phyloP scores from a whole-genome alignment of 2,113 vertebrate genomes.

The Oreochromis aureus region DNA sequence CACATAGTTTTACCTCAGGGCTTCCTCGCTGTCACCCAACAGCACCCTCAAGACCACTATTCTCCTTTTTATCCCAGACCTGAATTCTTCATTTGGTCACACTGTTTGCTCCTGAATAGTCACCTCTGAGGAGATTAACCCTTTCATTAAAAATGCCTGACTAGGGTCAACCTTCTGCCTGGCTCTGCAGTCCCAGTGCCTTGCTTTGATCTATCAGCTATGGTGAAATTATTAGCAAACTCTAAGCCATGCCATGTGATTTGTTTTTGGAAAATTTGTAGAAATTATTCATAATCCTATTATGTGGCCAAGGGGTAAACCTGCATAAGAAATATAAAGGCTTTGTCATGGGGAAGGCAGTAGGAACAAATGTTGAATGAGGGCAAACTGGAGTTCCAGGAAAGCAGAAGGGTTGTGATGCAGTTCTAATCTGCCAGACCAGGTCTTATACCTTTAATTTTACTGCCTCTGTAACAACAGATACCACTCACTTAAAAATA shows the following conservation, averaged over 20 bases:
- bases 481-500: slow-evolving; percentile 83
- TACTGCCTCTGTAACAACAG: slow-evolving; percentile 57
- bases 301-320: slow-evolving; percentile 88
- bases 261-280: slow-evolving; percentile 99
- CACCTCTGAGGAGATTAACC: slow-evolving; percentile 99
- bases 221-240: slow-evolving; percentile 98
- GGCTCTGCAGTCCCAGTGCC: slow-evolving; percentile 78
- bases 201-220: slow-evolving; percentile 98
- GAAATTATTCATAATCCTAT: slow-evolving; percentile 99
- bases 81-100: slow-evolving; percentile 99
- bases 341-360: slow-evolving; percentile 87
- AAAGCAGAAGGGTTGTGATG: slow-evolving; percentile 82
- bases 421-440: slow-evolving; percentile 83
- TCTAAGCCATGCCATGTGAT: slow-evolving; percentile 99
- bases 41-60: slow-evolving; percentile 72
- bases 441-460: slow-evolving; percentile 74
- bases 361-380: slow-evolving; percentile 85
- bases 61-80: slow-evolving; percentile 83
- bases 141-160: slow-evolving; percentile 97
- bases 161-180: slow-evolving; percentile 92
- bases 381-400: slow-evolving; percentile 84
- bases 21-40: slow-evolving; percentile 84
- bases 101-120: slow-evolving; percentile 95
- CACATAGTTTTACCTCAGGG: slow-evolving; percentile 77
- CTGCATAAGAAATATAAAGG: slow-evolving; percentile 91